Evolutionary conservation across 2,888 invertebrate genomes (phyloP).

Genomic region (Xylophagus ater): DNA sequence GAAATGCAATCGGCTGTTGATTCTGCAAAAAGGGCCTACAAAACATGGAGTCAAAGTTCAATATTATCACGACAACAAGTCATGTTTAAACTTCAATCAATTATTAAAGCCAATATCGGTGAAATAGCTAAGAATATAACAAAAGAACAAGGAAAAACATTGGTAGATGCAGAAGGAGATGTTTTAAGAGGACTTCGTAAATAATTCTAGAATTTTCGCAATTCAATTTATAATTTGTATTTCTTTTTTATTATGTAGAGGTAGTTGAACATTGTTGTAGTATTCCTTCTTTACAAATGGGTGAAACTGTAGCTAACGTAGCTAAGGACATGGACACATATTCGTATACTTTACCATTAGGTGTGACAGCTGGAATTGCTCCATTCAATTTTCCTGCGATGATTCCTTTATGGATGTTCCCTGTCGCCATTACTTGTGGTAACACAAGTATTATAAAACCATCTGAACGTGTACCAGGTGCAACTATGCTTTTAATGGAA

Average conservation of each 20-base stretch:
- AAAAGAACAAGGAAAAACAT: constrained; percentile 92
- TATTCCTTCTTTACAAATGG: constrained; percentile 82
- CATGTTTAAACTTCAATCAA: constrained; percentile 78
- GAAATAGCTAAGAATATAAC: constrained; percentile 87
- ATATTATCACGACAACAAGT: constrained; percentile 85
- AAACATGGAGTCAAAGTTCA: constrained; percentile 83
- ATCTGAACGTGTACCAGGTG: constrained; percentile 95
- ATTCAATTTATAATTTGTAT: background rate
- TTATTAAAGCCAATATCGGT: constrained; percentile 79
- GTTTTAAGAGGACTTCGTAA: constrained; percentile 92
- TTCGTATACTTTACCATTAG: constrained; percentile 83
- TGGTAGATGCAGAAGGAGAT: constrained; percentile 95
- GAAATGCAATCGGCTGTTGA: constrained; percentile 87
- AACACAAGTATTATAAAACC: constrained; percentile 94
- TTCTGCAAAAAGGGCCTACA: constrained; percentile 67
- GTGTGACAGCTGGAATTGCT: constrained; percentile 82
- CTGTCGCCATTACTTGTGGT: constrained; percentile 76
- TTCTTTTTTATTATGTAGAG: constrained; percentile 46
- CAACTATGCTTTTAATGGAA: constrained; percentile 89
- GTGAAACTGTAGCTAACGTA: constrained; percentile 70
- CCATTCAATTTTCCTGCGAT: constrained; percentile 99
- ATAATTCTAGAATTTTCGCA: constrained; percentile 32
- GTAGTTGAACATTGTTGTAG: constrained; percentile 95
- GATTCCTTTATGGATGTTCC: constrained; percentile 97
- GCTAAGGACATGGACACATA: constrained; percentile 96